Evolutionary conservation across 2,113 vertebrate genomes (phyloP).

Genomic region (Nycticorax nycticorax): DNA sequence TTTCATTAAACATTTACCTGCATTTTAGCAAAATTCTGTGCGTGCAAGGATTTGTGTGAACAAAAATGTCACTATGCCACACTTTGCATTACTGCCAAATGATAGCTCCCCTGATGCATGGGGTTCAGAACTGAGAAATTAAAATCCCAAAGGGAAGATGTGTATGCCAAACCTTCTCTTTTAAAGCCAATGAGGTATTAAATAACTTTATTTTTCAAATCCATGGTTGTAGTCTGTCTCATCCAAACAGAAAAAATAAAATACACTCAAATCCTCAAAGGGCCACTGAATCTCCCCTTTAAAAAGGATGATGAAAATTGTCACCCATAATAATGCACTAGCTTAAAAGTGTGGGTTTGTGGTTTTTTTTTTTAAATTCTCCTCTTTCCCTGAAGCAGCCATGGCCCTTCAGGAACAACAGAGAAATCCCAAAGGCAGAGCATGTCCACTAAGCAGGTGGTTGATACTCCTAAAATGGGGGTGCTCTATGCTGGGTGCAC

Average conservation of each 20-base stretch:
- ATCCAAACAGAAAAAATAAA: background rate
- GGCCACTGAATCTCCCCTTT: background rate
- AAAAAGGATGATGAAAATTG: background rate
- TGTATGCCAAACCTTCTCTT: background rate
- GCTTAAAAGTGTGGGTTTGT: background rate
- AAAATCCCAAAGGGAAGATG: background rate
- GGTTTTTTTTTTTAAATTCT: background rate
- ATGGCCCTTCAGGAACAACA: background rate
- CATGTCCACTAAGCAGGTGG: background rate
- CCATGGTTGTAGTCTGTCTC: background rate
- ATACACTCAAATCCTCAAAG: background rate
- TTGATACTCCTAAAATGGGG: background rate
- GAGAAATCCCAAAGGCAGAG: background rate
- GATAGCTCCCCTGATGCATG: background rate
- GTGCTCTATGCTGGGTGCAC: background rate
- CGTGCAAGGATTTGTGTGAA: background rate
- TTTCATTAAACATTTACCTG: background rate
- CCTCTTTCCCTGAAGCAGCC: background rate
- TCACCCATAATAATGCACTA: background rate
- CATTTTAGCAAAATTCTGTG: background rate
- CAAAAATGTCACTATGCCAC: background rate
- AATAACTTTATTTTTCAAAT: background rate
- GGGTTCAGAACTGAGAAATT: background rate
- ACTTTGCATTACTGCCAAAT: background rate
- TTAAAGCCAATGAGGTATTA: background rate